A percentile compares a stretch with the other conserved stretches of the same genome.
These are phyloP conservation scores for Carassius carassius DNA, from an alignment of 2,113 vertebrate genomes.

Conservation along the genomic window DNA sequence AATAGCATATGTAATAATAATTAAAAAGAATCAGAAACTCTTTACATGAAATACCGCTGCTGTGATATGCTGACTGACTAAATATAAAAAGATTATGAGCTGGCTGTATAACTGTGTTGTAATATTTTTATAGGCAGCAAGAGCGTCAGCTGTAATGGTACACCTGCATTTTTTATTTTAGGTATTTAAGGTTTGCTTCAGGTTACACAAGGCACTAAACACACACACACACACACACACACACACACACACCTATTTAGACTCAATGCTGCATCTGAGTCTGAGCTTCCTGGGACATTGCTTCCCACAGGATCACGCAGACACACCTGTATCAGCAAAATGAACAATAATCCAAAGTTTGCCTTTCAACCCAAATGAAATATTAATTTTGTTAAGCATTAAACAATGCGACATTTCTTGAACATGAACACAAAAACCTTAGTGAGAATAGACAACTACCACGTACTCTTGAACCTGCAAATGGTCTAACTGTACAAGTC, in stretches of 20 bases:
- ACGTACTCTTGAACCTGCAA: not conserved
- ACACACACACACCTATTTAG: not conserved
- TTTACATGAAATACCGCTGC: not conserved
- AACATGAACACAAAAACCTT: not conserved
- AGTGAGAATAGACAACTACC: not conserved
- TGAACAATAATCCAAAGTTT: not conserved
- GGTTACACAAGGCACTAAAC: constrained; percentile 26
- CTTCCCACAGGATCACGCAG: not conserved
- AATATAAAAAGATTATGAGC: constrained; percentile 5
- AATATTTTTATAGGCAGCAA: not conserved
- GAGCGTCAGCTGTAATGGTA: not conserved
- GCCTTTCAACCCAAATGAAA: not conserved
- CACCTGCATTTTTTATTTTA: not conserved
- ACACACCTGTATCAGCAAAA: constrained; percentile 33
- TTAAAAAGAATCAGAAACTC: not conserved
- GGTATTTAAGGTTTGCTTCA: not conserved
- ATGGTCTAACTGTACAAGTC: not conserved
- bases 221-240: constrained; percentile 21
- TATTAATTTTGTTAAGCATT: not conserved
- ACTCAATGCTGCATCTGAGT: constrained; percentile 39
- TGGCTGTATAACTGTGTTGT: not conserved
- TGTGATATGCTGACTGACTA: not conserved
- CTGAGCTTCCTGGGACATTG: constrained; percentile 37
- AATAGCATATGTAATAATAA: not conserved
- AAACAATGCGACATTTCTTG: not conserved